These are phyloP conservation scores for Sinohyriopsis cumingii DNA, from an alignment of 2,888 invertebrate species.

Conservation along the genomic window DNA sequence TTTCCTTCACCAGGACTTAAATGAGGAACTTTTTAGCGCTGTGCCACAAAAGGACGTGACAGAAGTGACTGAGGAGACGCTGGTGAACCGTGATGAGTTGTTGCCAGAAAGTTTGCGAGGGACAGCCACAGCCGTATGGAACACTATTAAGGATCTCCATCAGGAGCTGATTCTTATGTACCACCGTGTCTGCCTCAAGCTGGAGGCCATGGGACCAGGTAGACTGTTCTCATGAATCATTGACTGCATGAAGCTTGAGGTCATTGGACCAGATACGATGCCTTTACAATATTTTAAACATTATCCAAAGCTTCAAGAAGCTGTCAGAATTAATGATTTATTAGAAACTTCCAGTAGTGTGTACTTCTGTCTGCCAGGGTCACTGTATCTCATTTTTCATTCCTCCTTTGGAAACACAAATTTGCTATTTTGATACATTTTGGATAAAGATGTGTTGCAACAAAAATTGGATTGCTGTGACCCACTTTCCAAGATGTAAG, in stretches of 20 bases:
- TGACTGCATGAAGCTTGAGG: background rate
- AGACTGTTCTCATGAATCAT: constrained; percentile 1
- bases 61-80: constrained; percentile 25
- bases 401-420: no score
- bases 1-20: constrained; percentile 53
- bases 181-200: constrained; percentile 67
- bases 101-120: constrained; percentile 47
- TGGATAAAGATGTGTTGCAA: no score
- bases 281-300: background rate
- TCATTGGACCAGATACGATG: background rate
- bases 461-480: no score
- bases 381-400: no score
- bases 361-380: no score
- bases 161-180: constrained; percentile 69
- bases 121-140: constrained; percentile 64
- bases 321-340: background rate
- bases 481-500: no score
- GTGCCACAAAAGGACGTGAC: constrained; percentile 27
- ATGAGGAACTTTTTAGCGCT: constrained; percentile 61
- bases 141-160: constrained; percentile 69
- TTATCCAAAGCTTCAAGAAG: background rate
- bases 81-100: constrained; percentile 33
- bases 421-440: no score
- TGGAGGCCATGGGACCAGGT: constrained; percentile 59
- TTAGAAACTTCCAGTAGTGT: background rate